phyloP scores from a whole-genome alignment of 2,797 vertebrate genomes.

The Tapera naevia region DNA sequence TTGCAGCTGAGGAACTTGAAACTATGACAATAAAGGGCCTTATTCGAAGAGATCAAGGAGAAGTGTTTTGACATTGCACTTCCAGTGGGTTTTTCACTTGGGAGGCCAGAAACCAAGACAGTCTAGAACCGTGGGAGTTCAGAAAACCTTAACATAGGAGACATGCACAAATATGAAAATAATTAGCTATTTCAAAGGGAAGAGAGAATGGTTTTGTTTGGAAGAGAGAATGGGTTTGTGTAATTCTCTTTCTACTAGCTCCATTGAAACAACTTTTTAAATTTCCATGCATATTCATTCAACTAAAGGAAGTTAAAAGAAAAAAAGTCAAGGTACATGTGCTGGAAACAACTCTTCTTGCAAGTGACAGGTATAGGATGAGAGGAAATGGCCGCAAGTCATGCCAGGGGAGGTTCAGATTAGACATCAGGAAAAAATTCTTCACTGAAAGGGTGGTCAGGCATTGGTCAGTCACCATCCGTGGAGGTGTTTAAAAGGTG shows the following conservation, averaged over 20 bases:
- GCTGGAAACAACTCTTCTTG: background rate
- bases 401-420: too few relatives aligned
- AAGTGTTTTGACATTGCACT: background rate
- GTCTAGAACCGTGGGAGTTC: background rate
- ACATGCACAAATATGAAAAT: conserved; percentile 13
- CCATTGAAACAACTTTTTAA: background rate
- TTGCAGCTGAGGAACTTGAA: background rate
- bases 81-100: conserved; percentile 1
- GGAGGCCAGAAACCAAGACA: conserved; percentile 35
- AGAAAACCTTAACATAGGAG: background rate
- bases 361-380: too few relatives aligned
- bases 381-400: too few relatives aligned
- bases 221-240: too few relatives aligned
- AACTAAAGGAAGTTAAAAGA: background rate
- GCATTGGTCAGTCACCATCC: too few relatives aligned
- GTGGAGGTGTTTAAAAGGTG: too few relatives aligned
- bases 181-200: background rate
- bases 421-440: too few relatives aligned
- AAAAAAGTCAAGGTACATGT: background rate
- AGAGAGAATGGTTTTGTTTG: background rate
- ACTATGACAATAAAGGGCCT: background rate
- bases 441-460: too few relatives aligned
- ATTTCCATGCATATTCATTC: background rate
- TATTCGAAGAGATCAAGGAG: conserved; percentile 20
- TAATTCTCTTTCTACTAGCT: background rate